phyloP scores from a whole-genome alignment of 23 tunicate species.

The Diplosoma virens region DNA sequence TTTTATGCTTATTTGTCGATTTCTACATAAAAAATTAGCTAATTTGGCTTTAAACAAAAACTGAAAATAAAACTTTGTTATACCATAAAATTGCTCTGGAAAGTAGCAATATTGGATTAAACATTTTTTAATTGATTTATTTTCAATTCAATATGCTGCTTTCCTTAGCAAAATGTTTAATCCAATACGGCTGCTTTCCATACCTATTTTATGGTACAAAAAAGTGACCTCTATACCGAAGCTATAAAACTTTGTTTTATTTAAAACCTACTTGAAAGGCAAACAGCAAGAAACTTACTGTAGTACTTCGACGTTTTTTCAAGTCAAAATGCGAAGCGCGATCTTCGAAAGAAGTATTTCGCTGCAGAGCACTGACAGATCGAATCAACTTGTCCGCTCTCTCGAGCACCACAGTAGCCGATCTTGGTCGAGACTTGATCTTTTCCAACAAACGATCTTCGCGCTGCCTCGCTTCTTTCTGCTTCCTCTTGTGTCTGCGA shows the following conservation, averaged over 20 bases:
- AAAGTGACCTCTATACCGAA: too few species aligned
- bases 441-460: conserved; percentile 12
- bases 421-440: conserved; percentile 33
- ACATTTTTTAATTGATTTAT: too few species aligned
- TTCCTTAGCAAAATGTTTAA: too few species aligned
- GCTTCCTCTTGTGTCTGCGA: conserved; percentile 32
- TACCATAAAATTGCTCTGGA: too few species aligned
- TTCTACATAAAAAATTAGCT: too few species aligned
- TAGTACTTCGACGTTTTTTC: conserved; percentile 25
- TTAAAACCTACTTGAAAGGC: neutral
- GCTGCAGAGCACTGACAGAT: conserved; percentile 35
- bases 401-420: conserved; percentile 55
- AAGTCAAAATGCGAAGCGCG: neutral
- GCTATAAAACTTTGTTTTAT: neutral
- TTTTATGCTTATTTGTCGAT: too few species aligned
- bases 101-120: too few species aligned
- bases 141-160: too few species aligned
- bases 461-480: conserved; percentile 4
- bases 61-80: too few species aligned
- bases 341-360: conserved; percentile 34
- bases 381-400: conserved; percentile 40
- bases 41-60: too few species aligned
- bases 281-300: neutral
- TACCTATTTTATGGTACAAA: too few species aligned
- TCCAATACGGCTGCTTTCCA: too few species aligned